These are phyloP conservation scores for Hassar affinis DNA, from an alignment of 2,113 vertebrate species.

Conservation along the genomic window DNA sequence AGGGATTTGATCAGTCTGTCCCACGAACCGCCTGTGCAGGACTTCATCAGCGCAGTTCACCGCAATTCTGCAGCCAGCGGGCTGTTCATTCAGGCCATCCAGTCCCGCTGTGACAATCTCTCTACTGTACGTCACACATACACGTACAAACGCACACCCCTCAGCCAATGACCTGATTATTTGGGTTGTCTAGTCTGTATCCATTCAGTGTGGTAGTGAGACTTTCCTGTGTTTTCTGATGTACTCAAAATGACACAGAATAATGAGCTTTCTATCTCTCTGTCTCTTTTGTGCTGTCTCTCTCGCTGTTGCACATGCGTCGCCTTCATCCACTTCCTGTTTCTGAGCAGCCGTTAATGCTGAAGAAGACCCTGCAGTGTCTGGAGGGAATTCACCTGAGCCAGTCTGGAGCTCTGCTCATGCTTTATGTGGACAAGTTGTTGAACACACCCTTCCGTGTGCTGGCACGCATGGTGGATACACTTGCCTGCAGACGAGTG, in stretches of 20 bases:
- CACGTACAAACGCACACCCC: not conserved
- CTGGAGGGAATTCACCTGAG: conserved; percentile 97
- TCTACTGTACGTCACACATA: conserved; percentile 76
- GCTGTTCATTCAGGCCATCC: conserved; percentile 97
- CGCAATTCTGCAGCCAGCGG: conserved; percentile 95
- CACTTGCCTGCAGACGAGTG: conserved; percentile 90
- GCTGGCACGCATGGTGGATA: conserved; percentile 94
- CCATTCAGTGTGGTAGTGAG: not conserved
- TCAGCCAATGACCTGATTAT: not conserved
- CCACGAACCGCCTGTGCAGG: conserved; percentile 95
- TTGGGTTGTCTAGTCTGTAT: not conserved
- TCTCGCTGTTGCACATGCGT: not conserved
- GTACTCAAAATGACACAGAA: not conserved
- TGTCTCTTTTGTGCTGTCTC: not conserved
- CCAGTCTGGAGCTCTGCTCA: conserved; percentile 92
- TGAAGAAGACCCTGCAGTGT: conserved; percentile 94
- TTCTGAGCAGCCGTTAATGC: conserved; percentile 78
- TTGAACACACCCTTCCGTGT: conserved; percentile 89
- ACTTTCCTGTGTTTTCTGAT: not conserved
- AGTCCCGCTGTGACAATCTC: conserved; percentile 93
- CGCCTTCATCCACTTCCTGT: not conserved
- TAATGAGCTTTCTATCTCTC: not conserved
- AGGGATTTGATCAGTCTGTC: conserved; percentile 91
- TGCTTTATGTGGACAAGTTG: conserved; percentile 91
- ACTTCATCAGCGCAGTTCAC: conserved; percentile 95